A percentile compares a stretch with the other conserved stretches of the same genome.
phyloP scores from a whole-genome alignment of 2,888 invertebrate species.

The Lysandra bellargus region DNA sequence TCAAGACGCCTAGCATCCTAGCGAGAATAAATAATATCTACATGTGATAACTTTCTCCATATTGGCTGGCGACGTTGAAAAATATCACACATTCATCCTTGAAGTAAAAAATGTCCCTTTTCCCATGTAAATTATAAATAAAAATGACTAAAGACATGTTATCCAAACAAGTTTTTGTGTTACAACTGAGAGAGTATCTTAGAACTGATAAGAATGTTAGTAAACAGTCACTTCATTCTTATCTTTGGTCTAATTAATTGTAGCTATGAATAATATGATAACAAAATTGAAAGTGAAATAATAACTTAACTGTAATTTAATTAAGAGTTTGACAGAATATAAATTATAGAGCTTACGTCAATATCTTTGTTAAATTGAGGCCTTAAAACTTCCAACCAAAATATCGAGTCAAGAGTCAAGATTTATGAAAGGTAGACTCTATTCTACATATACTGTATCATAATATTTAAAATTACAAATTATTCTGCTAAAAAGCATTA shows the following conservation, averaged over 20 bases:
- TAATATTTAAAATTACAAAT: not conserved
- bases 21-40: not conserved
- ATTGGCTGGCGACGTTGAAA: not conserved
- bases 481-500: not conserved
- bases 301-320: too few relatives aligned
- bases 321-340: too few relatives aligned
- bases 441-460: too few relatives aligned
- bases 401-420: too few relatives aligned
- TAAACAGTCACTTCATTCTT: not conserved
- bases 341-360: too few relatives aligned
- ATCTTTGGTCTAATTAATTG: not conserved
- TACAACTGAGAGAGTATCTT: not conserved
- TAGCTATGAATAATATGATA: not conserved
- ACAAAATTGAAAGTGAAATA: not conserved
- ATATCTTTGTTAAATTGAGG: too few relatives aligned
- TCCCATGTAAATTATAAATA: not conserved
- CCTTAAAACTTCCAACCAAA: too few relatives aligned
- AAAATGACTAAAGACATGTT: not conserved
- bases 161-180: not conserved
- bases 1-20: not conserved
- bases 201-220: not conserved
- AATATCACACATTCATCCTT: constrained; percentile 12
- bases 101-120: not conserved
- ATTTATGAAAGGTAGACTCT: too few relatives aligned
- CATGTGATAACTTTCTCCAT: not conserved